These are phyloP conservation scores for Cyclopterus lumpus DNA, from an alignment of 2,797 vertebrate species.

Conservation along the genomic window DNA sequence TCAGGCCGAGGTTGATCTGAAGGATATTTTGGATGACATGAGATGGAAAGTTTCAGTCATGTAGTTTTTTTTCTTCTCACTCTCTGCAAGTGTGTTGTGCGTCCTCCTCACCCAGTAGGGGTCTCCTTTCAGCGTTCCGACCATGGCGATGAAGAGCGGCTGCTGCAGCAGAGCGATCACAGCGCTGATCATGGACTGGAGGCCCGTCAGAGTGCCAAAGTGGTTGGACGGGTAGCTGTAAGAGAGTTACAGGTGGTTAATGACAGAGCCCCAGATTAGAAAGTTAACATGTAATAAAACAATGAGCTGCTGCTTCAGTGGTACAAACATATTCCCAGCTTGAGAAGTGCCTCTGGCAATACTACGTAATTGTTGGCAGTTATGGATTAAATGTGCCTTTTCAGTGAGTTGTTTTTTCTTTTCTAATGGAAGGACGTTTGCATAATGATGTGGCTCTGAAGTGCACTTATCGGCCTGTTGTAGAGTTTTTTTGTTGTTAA, in stretches of 20 bases:
- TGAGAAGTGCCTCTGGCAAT: neutral
- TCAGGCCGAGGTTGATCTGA: constrained; percentile 89
- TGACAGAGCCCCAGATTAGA: neutral
- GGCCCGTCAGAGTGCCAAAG: constrained; percentile 92
- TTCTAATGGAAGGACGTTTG: neutral
- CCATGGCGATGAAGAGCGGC: constrained; percentile 89
- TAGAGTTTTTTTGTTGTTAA: neutral
- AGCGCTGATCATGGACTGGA: constrained; percentile 93
- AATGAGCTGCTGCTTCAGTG: neutral
- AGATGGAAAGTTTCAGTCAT: neutral
- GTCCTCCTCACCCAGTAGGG: constrained; percentile 87
- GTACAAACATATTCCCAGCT: neutral
- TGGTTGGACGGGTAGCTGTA: constrained; percentile 91
- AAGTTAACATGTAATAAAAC: neutral
- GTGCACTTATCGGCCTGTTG: neutral
- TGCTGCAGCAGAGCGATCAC: constrained; percentile 91
- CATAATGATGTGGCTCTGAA: neutral
- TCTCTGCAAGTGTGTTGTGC: neutral
- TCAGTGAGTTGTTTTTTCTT: neutral
- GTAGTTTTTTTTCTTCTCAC: neutral
- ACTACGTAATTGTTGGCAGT: neutral
- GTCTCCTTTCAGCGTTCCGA: constrained; percentile 85
- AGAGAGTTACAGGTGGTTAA: constrained; percentile 28
- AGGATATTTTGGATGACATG: neutral
- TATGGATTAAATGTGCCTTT: neutral